These are phyloP conservation scores for Scotopteryx bipunctaria DNA, from an alignment of 2,888 invertebrate genomes.

Conservation along the genomic window DNA sequence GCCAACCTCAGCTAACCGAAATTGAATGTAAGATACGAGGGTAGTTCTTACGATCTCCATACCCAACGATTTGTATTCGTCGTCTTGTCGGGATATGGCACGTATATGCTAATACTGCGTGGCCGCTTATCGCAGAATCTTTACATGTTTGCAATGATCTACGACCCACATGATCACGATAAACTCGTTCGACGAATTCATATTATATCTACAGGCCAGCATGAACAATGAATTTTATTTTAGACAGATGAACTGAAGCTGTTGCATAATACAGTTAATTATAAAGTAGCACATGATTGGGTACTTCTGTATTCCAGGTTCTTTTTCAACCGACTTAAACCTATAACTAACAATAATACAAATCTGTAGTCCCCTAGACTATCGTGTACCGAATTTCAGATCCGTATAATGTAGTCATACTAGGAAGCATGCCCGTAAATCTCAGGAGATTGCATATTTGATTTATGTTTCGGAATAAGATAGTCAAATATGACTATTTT, in stretches of 20 bases:
- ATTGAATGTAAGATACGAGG: conserved; percentile 31
- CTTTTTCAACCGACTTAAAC: too few species aligned
- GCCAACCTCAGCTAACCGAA: conserved; percentile 21
- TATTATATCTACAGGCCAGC: background rate
- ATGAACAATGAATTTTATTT: background rate
- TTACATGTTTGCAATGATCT: conserved; percentile 12
- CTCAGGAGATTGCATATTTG: background rate
- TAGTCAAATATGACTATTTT: background rate
- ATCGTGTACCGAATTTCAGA: background rate
- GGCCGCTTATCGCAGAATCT: conserved; percentile 17
- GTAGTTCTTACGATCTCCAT: conserved; percentile 28
- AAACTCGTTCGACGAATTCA: too few species aligned
- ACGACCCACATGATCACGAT: conserved; percentile 9
- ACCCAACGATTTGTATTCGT: conserved; percentile 33
- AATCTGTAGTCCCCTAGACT: background rate
- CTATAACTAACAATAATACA: too few species aligned
- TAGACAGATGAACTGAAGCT: background rate
- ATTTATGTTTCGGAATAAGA: background rate
- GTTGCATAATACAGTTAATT: too few species aligned
- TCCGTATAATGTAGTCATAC: background rate
- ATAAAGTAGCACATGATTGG: too few species aligned
- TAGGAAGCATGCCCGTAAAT: background rate
- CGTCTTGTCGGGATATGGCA: conserved; percentile 28
- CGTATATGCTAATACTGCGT: conserved; percentile 38
- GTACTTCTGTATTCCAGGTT: too few species aligned